A percentile compares a stretch with the other conserved stretches of the same genome.
Conservation (phyloP, 92 coral and sea anemone species). For the Heliopora coerulea region DNA sequence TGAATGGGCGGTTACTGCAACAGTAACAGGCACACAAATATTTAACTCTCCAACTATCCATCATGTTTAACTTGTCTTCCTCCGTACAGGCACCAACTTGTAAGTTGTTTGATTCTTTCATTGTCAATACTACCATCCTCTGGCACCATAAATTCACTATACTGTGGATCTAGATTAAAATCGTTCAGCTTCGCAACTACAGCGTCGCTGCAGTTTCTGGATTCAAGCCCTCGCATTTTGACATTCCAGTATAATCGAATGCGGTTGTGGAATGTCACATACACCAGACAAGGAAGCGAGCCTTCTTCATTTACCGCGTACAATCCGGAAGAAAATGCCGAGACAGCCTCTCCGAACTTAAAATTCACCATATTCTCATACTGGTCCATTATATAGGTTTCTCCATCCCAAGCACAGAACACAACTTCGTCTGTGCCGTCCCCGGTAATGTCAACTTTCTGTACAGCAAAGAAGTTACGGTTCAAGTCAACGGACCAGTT, state of each 20-base stretch:
- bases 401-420: constrained; percentile 81
- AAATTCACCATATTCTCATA: constrained; percentile 80
- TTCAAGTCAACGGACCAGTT: constrained; percentile 75
- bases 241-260: constrained; percentile 76
- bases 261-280: constrained; percentile 81
- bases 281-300: constrained; percentile 81
- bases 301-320: constrained; percentile 58
- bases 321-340: constrained; percentile 81
- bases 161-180: constrained; percentile 2
- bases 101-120: constrained; percentile 49
- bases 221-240: constrained; percentile 56
- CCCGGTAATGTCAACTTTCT: constrained; percentile 79
- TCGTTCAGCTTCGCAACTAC: constrained; percentile 41
- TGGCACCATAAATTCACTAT: constrained; percentile 19
- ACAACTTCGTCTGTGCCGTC: constrained; percentile 84
- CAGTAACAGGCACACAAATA: background rate
- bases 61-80: background rate
- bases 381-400: constrained; percentile 74
- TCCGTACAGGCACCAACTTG: constrained; percentile 60
- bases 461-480: constrained; percentile 72
- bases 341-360: constrained; percentile 72
- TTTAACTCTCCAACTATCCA: background rate
- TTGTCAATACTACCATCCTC: constrained; percentile 43
- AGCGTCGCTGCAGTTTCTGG: constrained; percentile 52
- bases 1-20: too few relatives aligned